Percentiles rank a stretch among this genome's conserved stretches.
Conservation (phyloP, 1,140 invertebrate species). For the Ephestia elutella region DNA sequence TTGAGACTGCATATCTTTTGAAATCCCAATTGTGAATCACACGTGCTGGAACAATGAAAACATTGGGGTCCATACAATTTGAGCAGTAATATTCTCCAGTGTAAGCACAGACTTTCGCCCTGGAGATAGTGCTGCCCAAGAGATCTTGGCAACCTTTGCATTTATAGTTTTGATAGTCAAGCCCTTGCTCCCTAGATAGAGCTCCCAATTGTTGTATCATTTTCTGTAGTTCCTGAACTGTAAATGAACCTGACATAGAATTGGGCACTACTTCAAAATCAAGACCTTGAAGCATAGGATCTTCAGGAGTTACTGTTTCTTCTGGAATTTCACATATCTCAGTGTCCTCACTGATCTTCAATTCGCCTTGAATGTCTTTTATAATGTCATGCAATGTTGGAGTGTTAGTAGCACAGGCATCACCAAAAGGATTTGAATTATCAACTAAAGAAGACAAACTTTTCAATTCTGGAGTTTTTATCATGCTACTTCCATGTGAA, state of each 20-base stretch:
- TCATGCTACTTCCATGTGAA: constrained; percentile 66
- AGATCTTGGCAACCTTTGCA: constrained; percentile 86
- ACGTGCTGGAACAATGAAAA: constrained; percentile 88
- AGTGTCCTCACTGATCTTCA: constrained; percentile 57
- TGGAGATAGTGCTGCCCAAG: constrained; percentile 85
- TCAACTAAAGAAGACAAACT: constrained; percentile 66
- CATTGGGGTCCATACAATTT: constrained; percentile 88
- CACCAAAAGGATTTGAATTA: constrained; percentile 73
- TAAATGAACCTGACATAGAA: constrained; percentile 68
- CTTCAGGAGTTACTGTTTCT: constrained; percentile 46
- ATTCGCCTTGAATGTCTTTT: constrained; percentile 72
- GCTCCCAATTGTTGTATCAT: constrained; percentile 80
- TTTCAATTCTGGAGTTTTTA: constrained; percentile 70
- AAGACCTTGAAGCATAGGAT: constrained; percentile 62
- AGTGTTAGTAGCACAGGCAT: constrained; percentile 66
- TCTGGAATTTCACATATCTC: constrained; percentile 39
- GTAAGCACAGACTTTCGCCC: constrained; percentile 87
- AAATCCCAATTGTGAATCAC: constrained; percentile 97
- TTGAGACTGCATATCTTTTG: constrained; percentile 84
- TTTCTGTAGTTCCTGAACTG: constrained; percentile 73
- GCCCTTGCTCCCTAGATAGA: constrained; percentile 85
- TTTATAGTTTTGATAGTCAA: constrained; percentile 91
- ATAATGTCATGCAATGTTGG: constrained; percentile 78
- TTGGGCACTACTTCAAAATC: constrained; percentile 76
- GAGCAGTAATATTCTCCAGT: constrained; percentile 91